These are phyloP conservation scores for Oncorhynchus mykiss DNA, from an alignment of 2,113 vertebrate genomes.

Conservation along the genomic window DNA sequence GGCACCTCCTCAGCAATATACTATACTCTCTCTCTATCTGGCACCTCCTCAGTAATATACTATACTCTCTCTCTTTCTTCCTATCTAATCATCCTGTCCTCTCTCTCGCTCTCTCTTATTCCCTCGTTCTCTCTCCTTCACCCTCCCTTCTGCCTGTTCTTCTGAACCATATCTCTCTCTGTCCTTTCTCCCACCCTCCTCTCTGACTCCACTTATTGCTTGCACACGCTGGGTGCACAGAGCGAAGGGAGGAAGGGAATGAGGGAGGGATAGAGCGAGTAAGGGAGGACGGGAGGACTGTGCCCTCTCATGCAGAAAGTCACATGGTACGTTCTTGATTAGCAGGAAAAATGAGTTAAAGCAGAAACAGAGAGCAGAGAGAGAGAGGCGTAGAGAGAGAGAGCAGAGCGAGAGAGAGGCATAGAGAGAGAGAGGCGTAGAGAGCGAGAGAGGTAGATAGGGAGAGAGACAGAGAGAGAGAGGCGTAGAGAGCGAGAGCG, in stretches of 20 bases:
- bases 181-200: conserved; percentile 7
- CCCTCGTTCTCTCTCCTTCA: background rate
- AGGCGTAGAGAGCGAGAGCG: conserved; percentile 13
- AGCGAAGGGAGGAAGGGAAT: conserved; percentile 15
- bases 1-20: background rate
- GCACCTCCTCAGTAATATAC: background rate
- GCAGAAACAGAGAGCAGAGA: conserved; percentile 39
- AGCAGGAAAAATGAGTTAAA: conserved; percentile 56
- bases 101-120: conserved; percentile 6
- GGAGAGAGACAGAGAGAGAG: conserved; percentile 29
- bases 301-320: conserved; percentile 43
- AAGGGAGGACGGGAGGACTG: conserved; percentile 25
- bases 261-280: conserved; percentile 25
- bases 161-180: background rate
- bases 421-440: background rate
- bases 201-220: conserved; percentile 65
- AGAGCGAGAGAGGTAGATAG: too few relatives aligned
- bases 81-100: background rate
- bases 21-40: background rate
- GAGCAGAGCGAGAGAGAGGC: background rate
- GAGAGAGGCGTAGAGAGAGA: conserved; percentile 26
- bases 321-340: conserved; percentile 49
- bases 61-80: conserved; percentile 4
- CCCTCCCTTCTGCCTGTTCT: conserved; percentile 13
- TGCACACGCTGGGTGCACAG: conserved; percentile 63